Conservation (phyloP, 2,113 vertebrate species). For the Hassar affinis region DNA sequence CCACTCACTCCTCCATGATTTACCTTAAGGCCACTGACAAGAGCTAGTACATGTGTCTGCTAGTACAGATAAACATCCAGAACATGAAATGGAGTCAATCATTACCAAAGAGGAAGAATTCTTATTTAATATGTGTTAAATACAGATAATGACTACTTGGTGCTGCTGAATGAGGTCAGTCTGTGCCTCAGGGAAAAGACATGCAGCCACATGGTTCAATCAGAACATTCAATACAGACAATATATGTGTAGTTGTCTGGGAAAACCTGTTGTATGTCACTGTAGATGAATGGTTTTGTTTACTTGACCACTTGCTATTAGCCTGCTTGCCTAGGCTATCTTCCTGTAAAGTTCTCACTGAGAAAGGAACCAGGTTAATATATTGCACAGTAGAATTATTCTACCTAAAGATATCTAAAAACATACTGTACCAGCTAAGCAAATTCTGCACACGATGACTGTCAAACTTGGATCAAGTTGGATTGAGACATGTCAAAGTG, state of each 20-base stretch:
- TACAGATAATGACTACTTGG: not conserved
- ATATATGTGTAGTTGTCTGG: not conserved
- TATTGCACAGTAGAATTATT: not conserved
- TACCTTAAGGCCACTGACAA: slow-evolving; percentile 4
- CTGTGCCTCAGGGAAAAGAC: not conserved
- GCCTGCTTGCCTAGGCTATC: not conserved
- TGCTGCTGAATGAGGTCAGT: slow-evolving; percentile 5
- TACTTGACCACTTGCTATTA: not conserved
- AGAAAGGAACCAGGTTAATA: not conserved
- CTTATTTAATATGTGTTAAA: slow-evolving; percentile 24
- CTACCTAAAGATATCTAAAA: not conserved
- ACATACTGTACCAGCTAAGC: not conserved
- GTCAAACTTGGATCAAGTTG: not conserved
- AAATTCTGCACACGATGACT: not conserved
- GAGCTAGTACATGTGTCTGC: slow-evolving; percentile 4
- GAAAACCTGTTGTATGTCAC: not conserved
- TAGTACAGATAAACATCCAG: slow-evolving; percentile 25
- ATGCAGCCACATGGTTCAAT: not conserved
- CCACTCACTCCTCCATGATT: slow-evolving; percentile 12
- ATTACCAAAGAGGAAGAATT: slow-evolving; percentile 39
- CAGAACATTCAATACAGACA: not conserved
- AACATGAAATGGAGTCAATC: slow-evolving; percentile 15
- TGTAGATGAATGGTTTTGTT: not conserved
- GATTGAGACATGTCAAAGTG: not conserved
- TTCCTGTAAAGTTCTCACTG: not conserved